Conservation (phyloP, 2,888 invertebrate species). For the Maniola hyperantus region DNA sequence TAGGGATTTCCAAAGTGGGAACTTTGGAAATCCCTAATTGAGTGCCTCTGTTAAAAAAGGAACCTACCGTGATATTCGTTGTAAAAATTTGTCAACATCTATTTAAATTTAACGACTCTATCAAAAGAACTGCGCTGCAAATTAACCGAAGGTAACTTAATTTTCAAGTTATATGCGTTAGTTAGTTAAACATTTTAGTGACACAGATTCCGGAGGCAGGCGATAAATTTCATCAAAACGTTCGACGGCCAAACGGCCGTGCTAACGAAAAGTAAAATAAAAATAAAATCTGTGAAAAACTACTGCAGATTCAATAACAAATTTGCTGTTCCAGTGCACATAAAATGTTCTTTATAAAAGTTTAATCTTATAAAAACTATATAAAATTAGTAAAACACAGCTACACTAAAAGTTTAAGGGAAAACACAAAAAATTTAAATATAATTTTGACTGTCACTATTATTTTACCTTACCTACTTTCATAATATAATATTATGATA, state of each 20-base stretch:
- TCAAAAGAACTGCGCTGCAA: not conserved
- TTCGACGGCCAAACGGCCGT: constrained; percentile 8
- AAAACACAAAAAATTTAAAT: too few species aligned
- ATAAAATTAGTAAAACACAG: not conserved
- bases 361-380: not conserved
- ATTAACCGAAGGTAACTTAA: constrained; percentile 15
- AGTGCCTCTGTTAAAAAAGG: too few species aligned
- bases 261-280: constrained; percentile 21
- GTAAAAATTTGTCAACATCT: too few species aligned
- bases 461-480: too few species aligned
- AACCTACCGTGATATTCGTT: too few species aligned
- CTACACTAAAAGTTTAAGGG: too few species aligned
- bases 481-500: too few species aligned
- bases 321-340: constrained; percentile 13
- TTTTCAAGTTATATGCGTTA: constrained; percentile 7
- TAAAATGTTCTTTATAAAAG: constrained; percentile 6
- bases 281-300: constrained; percentile 19
- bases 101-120: not conserved
- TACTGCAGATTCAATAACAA: constrained; percentile 19
- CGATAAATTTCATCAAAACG: constrained; percentile 23
- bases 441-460: too few species aligned
- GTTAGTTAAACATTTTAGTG: constrained; percentile 16
- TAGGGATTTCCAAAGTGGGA: too few species aligned
- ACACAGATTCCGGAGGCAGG: constrained; percentile 16
- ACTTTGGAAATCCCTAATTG: too few species aligned